phyloP scores from a whole-genome alignment of 2,888 invertebrate genomes.

The Teleiodes luculella region DNA sequence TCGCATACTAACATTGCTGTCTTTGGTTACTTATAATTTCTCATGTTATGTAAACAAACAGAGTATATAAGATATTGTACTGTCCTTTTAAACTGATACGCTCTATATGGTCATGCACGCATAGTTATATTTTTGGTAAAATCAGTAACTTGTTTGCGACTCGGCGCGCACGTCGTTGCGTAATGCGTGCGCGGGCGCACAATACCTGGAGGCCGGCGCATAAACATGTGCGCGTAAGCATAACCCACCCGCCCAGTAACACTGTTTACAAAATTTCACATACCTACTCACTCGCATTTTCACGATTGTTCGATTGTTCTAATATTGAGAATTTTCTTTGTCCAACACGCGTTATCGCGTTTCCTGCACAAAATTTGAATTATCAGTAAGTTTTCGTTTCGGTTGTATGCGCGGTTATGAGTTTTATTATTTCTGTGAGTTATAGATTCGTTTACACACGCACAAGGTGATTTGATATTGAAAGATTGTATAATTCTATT shows the following conservation, averaged over 20 bases:
- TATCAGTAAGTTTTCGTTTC: conserved; percentile 12
- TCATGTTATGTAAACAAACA: no score
- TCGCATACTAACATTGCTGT: no score
- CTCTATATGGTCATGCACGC: no score
- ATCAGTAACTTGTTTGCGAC: not conserved
- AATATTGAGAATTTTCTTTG: conserved; percentile 53
- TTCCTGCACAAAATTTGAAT: conserved; percentile 25
- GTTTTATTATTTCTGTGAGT: not conserved
- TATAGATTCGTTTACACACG: conserved; percentile 8
- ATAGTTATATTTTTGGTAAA: no score
- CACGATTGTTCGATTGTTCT: conserved; percentile 58
- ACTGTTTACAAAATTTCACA: conserved; percentile 69
- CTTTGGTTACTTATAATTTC: no score
- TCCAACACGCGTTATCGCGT: conserved; percentile 35
- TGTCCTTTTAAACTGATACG: no score
- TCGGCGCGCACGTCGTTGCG: conserved; percentile 41
- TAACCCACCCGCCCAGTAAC: no score
- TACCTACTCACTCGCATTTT: conserved; percentile 46
- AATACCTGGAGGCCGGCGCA: not conserved
- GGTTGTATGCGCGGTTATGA: not conserved
- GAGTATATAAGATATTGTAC: no score
- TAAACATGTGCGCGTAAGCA: conserved; percentile 27
- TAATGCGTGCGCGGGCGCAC: conserved; percentile 28
- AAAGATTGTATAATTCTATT: no score
- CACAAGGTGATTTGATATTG: not conserved